Base-by-base conservation (phyloP, 2,888 invertebrate species). In the Xanthostigma xanthostigma region DNA sequence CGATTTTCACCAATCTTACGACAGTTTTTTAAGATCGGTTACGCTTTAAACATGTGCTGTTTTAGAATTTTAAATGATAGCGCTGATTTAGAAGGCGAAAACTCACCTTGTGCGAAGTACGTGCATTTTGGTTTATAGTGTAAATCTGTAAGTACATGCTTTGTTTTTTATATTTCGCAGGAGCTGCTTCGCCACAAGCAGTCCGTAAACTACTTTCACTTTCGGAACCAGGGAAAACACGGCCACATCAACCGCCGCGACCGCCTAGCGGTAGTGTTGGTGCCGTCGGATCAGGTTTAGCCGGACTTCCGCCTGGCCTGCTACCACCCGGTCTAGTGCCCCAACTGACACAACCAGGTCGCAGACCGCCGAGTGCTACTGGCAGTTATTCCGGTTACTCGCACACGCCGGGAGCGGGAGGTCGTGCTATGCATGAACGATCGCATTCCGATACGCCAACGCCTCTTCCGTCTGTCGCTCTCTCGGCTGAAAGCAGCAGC, bases 151-250 rank as follows among this genome's bases (percentile, higher is more conserved):
- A 6, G 6, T 27, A 27, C 27, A 27, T 27, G 27, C 27, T 27
- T 6, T 27, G 27, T 27, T 6, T 27, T 27, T 27, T 27, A 27
- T 5, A 27, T 27, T 27, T 27, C 55, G 33, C 60, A 74, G 85
- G 94, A 55, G 85, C 95, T 39, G 94, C 94, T 39, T 95, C 95
- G 11, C 97, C 97, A 14, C 95, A 96, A 68, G 93, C 96, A 9
- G 93, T 97, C 13, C 80, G 94, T 59, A 98, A 98, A 67, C 78
- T 98, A 64, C 72, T 98, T 56, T 85, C 95, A 8, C 73, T 98
- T 35, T 87, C 91, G 10, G 90, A 91, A 63, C 84, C 85, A 11
- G 84, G 81, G 46, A 92, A 92, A 67, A 87, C 91, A 9, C 76
- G 90, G 47, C 91, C 88, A 8, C 88, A 90, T 62, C 89, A 91